Evolutionary conservation across 2,888 invertebrate genomes (phyloP).

Genomic region (Prenolepis imparis): DNA sequence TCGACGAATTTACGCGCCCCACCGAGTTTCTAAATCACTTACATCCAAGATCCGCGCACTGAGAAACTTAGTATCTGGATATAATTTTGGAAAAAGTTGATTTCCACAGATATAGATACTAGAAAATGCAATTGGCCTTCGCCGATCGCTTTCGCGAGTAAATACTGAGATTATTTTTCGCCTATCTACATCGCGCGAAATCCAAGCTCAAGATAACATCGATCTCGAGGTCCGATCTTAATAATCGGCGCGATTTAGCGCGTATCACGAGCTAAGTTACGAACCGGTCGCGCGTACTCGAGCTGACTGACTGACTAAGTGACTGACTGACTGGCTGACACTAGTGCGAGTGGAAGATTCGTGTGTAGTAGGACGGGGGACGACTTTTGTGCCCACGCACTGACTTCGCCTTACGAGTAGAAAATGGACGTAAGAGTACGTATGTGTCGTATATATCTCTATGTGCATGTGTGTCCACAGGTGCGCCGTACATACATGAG

Average conservation of each 20-base stretch:
- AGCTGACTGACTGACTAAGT: conserved; percentile 76
- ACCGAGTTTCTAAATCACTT: conserved; percentile 34
- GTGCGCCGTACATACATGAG: conserved; percentile 22
- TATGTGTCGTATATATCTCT: background rate
- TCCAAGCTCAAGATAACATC: background rate
- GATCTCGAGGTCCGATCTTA: background rate
- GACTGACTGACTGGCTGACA: conserved; percentile 73
- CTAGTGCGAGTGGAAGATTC: conserved; percentile 62
- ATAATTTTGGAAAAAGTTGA: conserved; percentile 12
- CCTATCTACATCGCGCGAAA: background rate
- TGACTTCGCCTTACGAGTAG: conserved; percentile 46
- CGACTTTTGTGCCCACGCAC: conserved; percentile 63
- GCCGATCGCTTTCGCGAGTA: background rate
- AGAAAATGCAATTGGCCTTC: conserved; percentile 1
- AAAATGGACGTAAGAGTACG: conserved; percentile 40
- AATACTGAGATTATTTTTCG: background rate
- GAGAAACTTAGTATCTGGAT: conserved; percentile 13
- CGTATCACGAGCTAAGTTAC: conserved; percentile 36
- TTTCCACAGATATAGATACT: background rate
- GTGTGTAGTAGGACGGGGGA: conserved; percentile 66
- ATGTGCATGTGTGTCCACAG: conserved; percentile 12
- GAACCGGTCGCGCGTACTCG: conserved; percentile 69
- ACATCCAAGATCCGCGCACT: background rate
- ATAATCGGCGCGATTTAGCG: conserved; percentile 37
- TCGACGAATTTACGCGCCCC: conserved; percentile 22